These are phyloP conservation scores for Tenthredo mesomela DNA, from an alignment of 2,888 invertebrate genomes.

Conservation along the genomic window DNA sequence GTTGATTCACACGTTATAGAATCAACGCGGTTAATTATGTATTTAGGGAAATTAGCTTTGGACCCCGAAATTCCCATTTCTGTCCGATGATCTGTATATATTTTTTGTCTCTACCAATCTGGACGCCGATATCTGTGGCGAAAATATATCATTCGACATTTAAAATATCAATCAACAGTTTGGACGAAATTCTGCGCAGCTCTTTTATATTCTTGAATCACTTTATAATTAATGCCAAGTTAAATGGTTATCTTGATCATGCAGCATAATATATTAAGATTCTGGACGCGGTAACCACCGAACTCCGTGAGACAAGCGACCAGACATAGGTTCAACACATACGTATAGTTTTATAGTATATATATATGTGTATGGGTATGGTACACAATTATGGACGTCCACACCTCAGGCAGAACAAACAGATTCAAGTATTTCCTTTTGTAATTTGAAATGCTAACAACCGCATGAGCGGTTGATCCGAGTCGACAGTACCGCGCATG, in stretches of 20 bases:
- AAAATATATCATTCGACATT: background rate
- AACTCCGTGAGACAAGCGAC: slow-evolving; percentile 14
- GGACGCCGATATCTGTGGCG: background rate
- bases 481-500: slow-evolving; percentile 17
- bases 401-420: slow-evolving; percentile 38
- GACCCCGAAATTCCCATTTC: background rate
- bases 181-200: background rate
- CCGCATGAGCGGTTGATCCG: background rate
- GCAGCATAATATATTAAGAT: slow-evolving; percentile 17
- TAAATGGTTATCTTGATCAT: slow-evolving; percentile 7
- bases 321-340: background rate
- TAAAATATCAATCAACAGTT: background rate
- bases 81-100: background rate
- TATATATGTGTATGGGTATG: background rate
- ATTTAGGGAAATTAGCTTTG: slow-evolving; percentile 16
- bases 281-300: slow-evolving; percentile 12
- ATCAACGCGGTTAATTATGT: slow-evolving; percentile 8
- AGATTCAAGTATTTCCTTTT: slow-evolving; percentile 10
- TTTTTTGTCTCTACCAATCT: background rate
- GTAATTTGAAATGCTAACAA: slow-evolving; percentile 10
- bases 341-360: background rate
- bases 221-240: background rate
- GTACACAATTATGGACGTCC: slow-evolving; percentile 30
- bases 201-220: background rate
- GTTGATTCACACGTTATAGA: background rate